Percentiles rank a stretch among this genome's conserved stretches.
Evolutionary conservation across 1,140 invertebrate species (phyloP).

Genomic region (Euura saliciscinereae): DNA sequence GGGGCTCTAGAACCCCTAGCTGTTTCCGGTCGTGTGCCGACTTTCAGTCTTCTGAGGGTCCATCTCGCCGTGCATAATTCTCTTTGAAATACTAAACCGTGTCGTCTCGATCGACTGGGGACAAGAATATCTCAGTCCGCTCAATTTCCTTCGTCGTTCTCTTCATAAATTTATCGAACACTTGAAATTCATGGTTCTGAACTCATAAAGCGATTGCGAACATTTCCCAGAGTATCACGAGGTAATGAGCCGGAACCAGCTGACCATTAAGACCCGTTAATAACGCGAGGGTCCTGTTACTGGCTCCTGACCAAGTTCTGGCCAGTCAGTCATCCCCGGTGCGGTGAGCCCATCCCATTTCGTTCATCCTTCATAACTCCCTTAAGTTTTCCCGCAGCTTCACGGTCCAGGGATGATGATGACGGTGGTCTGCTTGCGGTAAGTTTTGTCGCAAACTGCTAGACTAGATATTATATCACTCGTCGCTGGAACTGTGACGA

Average conservation of each 20-base stretch:
- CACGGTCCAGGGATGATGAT: too few relatives aligned
- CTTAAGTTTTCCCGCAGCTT: too few relatives aligned
- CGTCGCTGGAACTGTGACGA: not conserved
- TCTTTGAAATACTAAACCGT: conserved; percentile 7
- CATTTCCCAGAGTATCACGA: not conserved
- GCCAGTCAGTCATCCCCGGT: not conserved
- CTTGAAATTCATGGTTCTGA: not conserved
- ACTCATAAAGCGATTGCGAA: not conserved
- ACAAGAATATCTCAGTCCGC: not conserved
- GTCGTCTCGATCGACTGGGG: not conserved
- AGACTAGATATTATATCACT: too few relatives aligned
- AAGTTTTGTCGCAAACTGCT: too few relatives aligned
- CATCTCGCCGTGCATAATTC: not conserved
- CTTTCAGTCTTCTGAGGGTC: too few relatives aligned
- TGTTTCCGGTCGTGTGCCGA: not conserved
- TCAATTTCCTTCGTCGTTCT: not conserved
- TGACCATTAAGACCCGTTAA: conserved; percentile 7
- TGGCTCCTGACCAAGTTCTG: not conserved
- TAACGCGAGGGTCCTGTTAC: not conserved
- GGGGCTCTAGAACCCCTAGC: not conserved
- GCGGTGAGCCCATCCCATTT: not conserved
- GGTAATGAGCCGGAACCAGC: not conserved
- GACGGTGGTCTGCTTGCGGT: too few relatives aligned
- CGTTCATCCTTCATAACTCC: not conserved
- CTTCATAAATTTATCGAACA: not conserved